These are phyloP conservation scores for Molorchus minor DNA, from an alignment of 2,888 invertebrate genomes.

Conservation along the genomic window DNA sequence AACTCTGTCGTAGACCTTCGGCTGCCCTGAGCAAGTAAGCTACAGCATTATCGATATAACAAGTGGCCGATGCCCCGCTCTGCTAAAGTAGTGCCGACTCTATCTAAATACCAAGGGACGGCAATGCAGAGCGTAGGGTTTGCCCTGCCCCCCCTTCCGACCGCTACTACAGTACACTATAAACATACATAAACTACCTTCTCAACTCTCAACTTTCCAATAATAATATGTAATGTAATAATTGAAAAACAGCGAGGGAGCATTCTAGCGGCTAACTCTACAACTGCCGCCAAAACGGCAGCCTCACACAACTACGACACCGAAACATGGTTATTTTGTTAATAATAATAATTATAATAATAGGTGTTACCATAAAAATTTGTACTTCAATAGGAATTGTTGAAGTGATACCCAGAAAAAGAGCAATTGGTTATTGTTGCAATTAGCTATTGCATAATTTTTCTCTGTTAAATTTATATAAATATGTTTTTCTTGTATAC, in stretches of 20 bases:
- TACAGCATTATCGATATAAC: slow-evolving; percentile 54
- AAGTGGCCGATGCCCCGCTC: slow-evolving; percentile 53
- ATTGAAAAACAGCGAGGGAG: slow-evolving; percentile 63
- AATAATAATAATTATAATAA: slow-evolving; percentile 51
- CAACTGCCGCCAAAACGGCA: slow-evolving; percentile 45
- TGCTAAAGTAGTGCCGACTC: slow-evolving; percentile 61
- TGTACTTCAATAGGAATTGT: slow-evolving; percentile 61
- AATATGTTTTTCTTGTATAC: no score
- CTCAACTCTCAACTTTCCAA: slow-evolving; percentile 62
- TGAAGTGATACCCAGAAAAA: slow-evolving; percentile 45
- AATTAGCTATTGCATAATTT: no score
- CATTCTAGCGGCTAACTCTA: slow-evolving; percentile 55
- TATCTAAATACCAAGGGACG: slow-evolving; percentile 52
- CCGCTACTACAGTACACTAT: slow-evolving; percentile 63
- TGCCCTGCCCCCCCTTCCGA: slow-evolving; percentile 53
- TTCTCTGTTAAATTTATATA: no score
- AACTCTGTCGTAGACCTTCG: slow-evolving; percentile 23
- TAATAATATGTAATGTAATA: slow-evolving; percentile 57
- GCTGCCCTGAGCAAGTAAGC: slow-evolving; percentile 46
- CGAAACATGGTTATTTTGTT: slow-evolving; percentile 57
- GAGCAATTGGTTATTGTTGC: no score
- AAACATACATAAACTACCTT: slow-evolving; percentile 64
- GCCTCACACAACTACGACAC: slow-evolving; percentile 58
- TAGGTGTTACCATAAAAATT: slow-evolving; percentile 56
- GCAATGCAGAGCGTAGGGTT: slow-evolving; percentile 58